Evolutionary conservation across 2,797 vertebrate genomes (phyloP).

Genomic region (Merluccius polli): DNA sequence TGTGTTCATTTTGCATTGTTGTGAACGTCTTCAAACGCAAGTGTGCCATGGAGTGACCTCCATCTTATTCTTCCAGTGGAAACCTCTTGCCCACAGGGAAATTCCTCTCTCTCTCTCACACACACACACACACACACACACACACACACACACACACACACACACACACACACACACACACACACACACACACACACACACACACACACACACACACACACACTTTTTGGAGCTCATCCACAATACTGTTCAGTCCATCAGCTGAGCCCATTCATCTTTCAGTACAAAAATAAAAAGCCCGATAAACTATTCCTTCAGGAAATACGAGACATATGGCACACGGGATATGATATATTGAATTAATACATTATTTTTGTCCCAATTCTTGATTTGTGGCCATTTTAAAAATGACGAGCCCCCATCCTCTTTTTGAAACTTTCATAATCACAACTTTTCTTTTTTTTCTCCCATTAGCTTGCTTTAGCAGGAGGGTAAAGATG

Average conservation of each 20-base stretch:
- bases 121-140: neutral
- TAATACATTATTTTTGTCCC: too few relatives aligned
- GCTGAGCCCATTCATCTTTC: neutral
- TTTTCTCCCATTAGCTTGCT: too few relatives aligned
- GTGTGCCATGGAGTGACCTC: slow-evolving; percentile 8
- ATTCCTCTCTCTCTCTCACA: neutral
- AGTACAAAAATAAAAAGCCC: neutral
- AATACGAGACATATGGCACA: too few relatives aligned
- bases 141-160: neutral
- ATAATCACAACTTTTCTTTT: too few relatives aligned
- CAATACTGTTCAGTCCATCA: neutral
- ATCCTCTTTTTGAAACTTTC: too few relatives aligned
- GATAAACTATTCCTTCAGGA: neutral
- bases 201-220: slow-evolving; percentile 1
- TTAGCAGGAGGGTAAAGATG: too few relatives aligned
- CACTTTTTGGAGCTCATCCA: neutral
- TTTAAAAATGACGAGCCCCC: neutral
- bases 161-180: slow-evolving; percentile 2
- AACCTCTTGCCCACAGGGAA: slow-evolving; percentile 18
- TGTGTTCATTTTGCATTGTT: neutral
- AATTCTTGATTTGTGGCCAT: neutral
- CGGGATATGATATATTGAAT: too few relatives aligned
- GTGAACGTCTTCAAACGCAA: slow-evolving; percentile 19
- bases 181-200: slow-evolving; percentile 2
- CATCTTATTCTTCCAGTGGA: slow-evolving; percentile 21